Conservation (phyloP, 2,888 invertebrate genomes). For the Xylocampa areola region DNA sequence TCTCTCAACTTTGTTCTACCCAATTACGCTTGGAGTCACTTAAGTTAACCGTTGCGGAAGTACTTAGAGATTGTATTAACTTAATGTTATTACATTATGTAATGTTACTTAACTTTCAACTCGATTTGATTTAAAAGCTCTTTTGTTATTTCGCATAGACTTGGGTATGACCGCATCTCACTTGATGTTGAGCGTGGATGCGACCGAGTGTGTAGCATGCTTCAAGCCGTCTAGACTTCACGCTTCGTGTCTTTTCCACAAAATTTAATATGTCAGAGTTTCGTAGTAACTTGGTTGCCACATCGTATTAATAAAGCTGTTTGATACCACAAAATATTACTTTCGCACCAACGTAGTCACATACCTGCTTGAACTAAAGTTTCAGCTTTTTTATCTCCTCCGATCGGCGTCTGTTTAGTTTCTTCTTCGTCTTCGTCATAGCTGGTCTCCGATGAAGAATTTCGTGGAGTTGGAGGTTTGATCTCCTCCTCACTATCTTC, state of each 20-base stretch:
- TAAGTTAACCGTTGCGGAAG: constrained; percentile 1
- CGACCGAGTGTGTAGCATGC: too few species aligned
- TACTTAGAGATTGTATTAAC: not conserved
- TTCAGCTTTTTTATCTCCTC: constrained; percentile 45
- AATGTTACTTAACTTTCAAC: too few species aligned
- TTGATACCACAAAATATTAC: not conserved
- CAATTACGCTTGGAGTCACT: constrained; percentile 7
- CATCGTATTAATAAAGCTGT: too few species aligned
- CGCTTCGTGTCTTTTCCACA: too few species aligned
- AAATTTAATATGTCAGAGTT: too few species aligned
- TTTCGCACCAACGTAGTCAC: not conserved
- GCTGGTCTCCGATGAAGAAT: constrained; percentile 75
- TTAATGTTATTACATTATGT: not conserved
- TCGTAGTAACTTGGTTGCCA: too few species aligned
- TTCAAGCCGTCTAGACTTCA: too few species aligned
- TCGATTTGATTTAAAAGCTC: too few species aligned
- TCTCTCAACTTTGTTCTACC: not conserved
- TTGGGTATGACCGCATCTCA: too few species aligned
- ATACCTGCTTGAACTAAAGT: constrained; percentile 49
- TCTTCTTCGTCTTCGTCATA: constrained; percentile 67
- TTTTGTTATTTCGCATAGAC: too few species aligned
- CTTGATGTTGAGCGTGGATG: too few species aligned
- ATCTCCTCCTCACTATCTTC: constrained; percentile 68
- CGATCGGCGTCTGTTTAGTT: constrained; percentile 18
- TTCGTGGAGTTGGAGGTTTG: constrained; percentile 38